phyloP scores from a whole-genome alignment of 2,797 vertebrate genomes.

The Melanotaenia nigrans region DNA sequence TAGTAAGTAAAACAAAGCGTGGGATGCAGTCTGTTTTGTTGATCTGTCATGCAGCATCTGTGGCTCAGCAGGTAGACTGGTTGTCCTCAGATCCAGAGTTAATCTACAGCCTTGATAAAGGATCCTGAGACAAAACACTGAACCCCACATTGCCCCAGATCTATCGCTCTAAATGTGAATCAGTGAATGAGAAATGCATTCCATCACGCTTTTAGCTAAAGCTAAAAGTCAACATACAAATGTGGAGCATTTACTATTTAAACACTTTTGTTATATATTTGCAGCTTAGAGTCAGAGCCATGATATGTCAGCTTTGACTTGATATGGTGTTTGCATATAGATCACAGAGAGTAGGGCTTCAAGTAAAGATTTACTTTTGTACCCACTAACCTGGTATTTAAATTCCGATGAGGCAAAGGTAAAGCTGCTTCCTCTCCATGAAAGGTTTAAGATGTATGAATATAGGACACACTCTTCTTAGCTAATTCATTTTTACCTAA shows the following conservation, averaged over 20 bases:
- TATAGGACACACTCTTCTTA: neutral
- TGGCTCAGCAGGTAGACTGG: no score
- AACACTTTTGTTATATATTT: conserved; percentile 21
- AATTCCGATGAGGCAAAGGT: neutral
- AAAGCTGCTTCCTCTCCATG: neutral
- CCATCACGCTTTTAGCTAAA: neutral
- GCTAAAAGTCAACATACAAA: no score
- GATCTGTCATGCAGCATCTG: neutral
- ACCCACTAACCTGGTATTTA: neutral
- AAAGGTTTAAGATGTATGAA: neutral
- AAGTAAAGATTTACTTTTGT: conserved; percentile 4
- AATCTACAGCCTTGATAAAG: no score
- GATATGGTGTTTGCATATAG: neutral
- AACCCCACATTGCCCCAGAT: neutral
- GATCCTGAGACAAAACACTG: neutral
- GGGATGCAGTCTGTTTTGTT: neutral
- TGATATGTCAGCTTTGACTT: conserved; percentile 23
- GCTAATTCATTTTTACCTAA: neutral
- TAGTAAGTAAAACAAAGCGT: no score
- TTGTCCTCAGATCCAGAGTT: no score
- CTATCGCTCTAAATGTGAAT: neutral
- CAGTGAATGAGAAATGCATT: neutral
- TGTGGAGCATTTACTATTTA: neutral
- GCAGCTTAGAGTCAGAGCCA: conserved; percentile 36
- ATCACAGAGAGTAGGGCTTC: neutral